A percentile compares a stretch with the other conserved stretches of the same genome.
These are phyloP conservation scores for Melipona quadrifasciata DNA, from an alignment of 1,140 invertebrate genomes.

Conservation along the genomic window DNA sequence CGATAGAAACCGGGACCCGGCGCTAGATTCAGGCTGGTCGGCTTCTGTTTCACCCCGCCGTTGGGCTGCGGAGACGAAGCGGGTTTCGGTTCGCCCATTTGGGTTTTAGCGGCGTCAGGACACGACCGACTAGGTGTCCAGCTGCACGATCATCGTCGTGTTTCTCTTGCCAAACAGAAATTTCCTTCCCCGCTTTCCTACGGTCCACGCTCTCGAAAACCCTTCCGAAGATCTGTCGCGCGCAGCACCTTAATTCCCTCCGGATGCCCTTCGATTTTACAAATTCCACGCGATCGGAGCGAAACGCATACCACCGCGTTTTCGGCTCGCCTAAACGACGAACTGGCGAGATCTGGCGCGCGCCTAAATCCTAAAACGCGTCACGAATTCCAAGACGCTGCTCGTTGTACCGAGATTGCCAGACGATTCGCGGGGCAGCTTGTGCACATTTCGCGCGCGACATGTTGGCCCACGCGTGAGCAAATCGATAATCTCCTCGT, in stretches of 20 bases:
- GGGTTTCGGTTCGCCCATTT: slow-evolving; percentile 80
- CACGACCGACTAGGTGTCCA: slow-evolving; percentile 62
- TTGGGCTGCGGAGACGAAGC: slow-evolving; percentile 77
- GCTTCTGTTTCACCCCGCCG: slow-evolving; percentile 80
- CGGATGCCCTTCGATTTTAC: neutral
- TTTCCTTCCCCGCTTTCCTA: neutral
- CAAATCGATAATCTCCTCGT: slow-evolving; percentile 52
- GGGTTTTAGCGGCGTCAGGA: slow-evolving; percentile 58
- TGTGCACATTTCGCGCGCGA: slow-evolving; percentile 48
- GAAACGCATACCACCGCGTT: neutral
- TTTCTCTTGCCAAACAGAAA: neutral
- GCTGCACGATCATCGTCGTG: slow-evolving; percentile 44
- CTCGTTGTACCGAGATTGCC: neutral
- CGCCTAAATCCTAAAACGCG: neutral
- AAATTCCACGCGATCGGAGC: neutral
- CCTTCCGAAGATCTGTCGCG: neutral
- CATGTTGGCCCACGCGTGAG: slow-evolving; percentile 38
- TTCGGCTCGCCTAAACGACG: neutral
- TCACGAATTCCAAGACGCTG: slow-evolving; percentile 10
- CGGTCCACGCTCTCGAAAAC: no score
- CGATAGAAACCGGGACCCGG: slow-evolving; percentile 77
- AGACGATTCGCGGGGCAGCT: neutral
- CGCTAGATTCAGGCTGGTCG: slow-evolving; percentile 77
- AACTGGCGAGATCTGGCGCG: neutral
- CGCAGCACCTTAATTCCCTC: neutral